These are phyloP conservation scores for Hippolais icterina DNA, from an alignment of 2,113 vertebrate genomes.

Conservation along the genomic window DNA sequence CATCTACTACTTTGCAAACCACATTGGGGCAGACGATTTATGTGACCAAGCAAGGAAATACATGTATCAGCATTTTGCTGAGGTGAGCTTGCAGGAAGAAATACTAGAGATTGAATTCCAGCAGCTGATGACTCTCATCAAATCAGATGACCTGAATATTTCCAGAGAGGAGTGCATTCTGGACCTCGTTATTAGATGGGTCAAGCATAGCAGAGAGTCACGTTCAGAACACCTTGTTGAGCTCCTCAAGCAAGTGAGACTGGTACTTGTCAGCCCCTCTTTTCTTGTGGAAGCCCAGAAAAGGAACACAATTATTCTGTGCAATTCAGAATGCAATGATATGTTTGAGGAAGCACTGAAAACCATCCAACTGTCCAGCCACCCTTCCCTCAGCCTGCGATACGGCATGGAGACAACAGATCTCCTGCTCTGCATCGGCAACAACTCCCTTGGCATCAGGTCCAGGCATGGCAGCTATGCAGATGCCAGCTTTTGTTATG, in stretches of 20 bases:
- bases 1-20: constrained; percentile 90
- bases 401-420: constrained; percentile 97
- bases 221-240: constrained; percentile 80
- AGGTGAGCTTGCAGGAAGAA: constrained; percentile 90
- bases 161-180: constrained; percentile 91
- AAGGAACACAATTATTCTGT: constrained; percentile 85
- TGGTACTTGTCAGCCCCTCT: constrained; percentile 83
- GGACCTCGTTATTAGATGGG: constrained; percentile 91
- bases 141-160: constrained; percentile 93
- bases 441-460: constrained; percentile 86
- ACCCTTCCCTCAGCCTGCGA: constrained; percentile 80
- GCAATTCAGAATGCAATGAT: constrained; percentile 79
- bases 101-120: constrained; percentile 88
- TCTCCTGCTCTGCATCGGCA: constrained; percentile 91
- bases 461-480: constrained; percentile 85
- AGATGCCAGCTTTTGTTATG: constrained; percentile 92
- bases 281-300: constrained; percentile 84
- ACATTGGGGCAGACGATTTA: constrained; percentile 90
- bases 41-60: constrained; percentile 84
- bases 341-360: constrained; percentile 76
- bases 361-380: constrained; percentile 70
- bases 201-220: constrained; percentile 73
- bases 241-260: constrained; percentile 87
- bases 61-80: constrained; percentile 87
- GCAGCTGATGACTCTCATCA: constrained; percentile 84